These are phyloP conservation scores for Tinea semifulvella DNA, from an alignment of 2,888 invertebrate species.

Conservation along the genomic window DNA sequence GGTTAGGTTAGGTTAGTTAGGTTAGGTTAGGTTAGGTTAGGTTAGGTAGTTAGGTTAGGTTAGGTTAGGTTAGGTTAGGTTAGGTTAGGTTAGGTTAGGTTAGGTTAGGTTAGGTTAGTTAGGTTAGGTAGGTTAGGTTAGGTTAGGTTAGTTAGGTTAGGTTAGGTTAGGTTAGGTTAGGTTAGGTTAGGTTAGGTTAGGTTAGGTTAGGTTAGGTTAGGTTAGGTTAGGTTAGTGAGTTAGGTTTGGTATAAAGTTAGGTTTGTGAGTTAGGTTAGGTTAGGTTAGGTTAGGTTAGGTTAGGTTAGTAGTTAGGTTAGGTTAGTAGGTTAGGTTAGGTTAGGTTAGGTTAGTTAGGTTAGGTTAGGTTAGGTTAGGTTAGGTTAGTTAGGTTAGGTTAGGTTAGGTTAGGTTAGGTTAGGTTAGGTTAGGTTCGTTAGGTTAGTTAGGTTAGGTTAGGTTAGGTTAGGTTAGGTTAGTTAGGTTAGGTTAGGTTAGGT, in stretches of 20 bases:
- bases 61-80: conserved; percentile 19
- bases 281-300: conserved; percentile 20
- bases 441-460: conserved; percentile 21
- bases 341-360: conserved; percentile 20
- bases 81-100: conserved; percentile 18
- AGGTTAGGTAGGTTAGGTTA: conserved; percentile 18
- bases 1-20: conserved; percentile 17
- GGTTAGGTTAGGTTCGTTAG: conserved; percentile 22
- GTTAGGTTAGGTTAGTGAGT: conserved; percentile 16
- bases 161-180: conserved; percentile 18
- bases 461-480: conserved; percentile 22
- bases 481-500: conserved; percentile 21
- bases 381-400: conserved; percentile 18
- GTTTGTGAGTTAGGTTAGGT: conserved; percentile 17
- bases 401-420: conserved; percentile 22
- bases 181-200: conserved; percentile 18
- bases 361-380: conserved; percentile 21
- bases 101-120: conserved; percentile 18
- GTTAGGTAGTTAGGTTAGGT: conserved; percentile 19
- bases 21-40: conserved; percentile 18
- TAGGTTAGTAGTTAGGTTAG: conserved; percentile 19
- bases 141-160: conserved; percentile 18
- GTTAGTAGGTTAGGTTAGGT: conserved; percentile 18
- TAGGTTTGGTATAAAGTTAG: conserved; percentile 5
- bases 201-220: conserved; percentile 18